Conservation (phyloP, 2,113 vertebrate species). For the Chascanopsetta lugubris region DNA sequence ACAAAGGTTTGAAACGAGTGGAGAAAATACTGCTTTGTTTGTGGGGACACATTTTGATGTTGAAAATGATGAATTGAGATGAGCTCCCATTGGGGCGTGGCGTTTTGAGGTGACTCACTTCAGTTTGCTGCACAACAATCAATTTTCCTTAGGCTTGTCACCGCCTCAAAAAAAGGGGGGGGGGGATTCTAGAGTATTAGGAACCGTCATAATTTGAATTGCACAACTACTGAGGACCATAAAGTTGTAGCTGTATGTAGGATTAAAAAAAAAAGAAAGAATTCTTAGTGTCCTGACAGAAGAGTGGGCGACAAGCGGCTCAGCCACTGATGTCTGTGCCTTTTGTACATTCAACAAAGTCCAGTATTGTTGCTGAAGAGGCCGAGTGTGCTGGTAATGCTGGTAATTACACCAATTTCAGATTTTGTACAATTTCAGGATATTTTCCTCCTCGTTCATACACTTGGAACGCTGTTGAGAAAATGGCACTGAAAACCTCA, state of each 20-base stretch:
- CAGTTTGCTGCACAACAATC: conserved; percentile 30
- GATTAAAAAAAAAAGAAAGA: not conserved
- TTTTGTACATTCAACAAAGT: conserved; percentile 69
- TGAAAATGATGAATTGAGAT: conserved; percentile 2
- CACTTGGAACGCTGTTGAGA: conserved; percentile 4
- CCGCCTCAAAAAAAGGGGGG: not conserved
- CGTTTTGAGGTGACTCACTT: not conserved
- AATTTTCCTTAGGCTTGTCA: conserved; percentile 29
- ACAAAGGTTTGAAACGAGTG: not conserved
- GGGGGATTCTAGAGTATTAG: not conserved
- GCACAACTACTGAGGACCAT: conserved; percentile 27
- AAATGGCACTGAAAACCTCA: conserved; percentile 26
- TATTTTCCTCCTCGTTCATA: conserved; percentile 8
- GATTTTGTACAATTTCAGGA: conserved; percentile 42
- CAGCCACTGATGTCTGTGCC: not conserved
- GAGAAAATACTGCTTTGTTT: conserved; percentile 21
- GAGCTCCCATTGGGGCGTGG: not conserved
- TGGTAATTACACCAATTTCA: conserved; percentile 11
- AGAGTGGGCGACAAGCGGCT: conserved; percentile 28
- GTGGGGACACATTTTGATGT: not conserved
- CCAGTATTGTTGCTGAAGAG: conserved; percentile 61
- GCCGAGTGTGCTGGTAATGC: conserved; percentile 62
- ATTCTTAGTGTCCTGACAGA: conserved; percentile 9
- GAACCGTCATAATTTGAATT: conserved; percentile 23
- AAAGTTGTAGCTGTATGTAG: not conserved